phyloP scores from a whole-genome alignment of 1,140 invertebrate species.

The Ceratosolen fusciceps region DNA sequence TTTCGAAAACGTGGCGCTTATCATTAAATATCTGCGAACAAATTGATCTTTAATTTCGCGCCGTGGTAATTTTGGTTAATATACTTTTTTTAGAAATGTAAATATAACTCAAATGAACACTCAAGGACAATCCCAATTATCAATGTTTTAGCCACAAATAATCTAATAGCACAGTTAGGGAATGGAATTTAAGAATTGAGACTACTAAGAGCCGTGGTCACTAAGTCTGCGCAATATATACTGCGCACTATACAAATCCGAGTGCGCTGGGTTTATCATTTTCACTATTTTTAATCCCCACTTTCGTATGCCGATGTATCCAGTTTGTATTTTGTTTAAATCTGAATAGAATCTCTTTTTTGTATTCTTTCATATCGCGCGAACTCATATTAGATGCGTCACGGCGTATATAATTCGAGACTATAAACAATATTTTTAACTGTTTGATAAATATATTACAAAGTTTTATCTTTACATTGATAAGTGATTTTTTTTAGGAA shows the following conservation, averaged over 20 bases:
- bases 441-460: too few species aligned
- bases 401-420: too few species aligned
- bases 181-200: not conserved
- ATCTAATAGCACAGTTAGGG: not conserved
- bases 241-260: not conserved
- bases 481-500: too few species aligned
- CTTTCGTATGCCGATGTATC: not conserved
- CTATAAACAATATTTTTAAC: too few species aligned
- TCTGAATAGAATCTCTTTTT: too few species aligned
- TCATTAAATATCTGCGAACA: not conserved
- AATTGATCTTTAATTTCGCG: not conserved
- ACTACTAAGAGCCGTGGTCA: not conserved
- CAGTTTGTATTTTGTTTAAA: too few species aligned
- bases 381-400: too few species aligned
- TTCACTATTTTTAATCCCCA: constrained; percentile 5
- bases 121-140: not conserved
- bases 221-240: not conserved
- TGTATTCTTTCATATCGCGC: too few species aligned
- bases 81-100: not conserved
- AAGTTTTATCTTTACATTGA: too few species aligned
- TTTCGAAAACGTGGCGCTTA: constrained; percentile 11
- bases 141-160: not conserved
- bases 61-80: not conserved
- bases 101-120: not conserved
- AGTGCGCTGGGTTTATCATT: not conserved